phyloP scores from a whole-genome alignment of 1,140 invertebrate genomes.

The Hylaeus volcanicus region DNA sequence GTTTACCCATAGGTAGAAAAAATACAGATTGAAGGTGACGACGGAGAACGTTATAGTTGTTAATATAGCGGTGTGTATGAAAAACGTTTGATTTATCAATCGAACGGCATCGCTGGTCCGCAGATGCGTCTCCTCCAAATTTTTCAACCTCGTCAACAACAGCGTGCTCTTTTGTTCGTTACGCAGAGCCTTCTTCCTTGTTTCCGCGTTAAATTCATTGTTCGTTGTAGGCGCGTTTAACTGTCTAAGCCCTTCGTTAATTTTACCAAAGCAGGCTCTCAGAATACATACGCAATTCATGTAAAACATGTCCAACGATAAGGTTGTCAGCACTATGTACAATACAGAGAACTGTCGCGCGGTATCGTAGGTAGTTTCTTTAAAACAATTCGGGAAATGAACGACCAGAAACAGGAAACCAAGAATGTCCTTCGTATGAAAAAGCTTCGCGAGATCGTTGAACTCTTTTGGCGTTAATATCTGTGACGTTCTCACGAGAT shows the following conservation, averaged over 20 bases:
- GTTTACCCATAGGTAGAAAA: constrained; percentile 62
- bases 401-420: constrained; percentile 61
- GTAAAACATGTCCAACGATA: constrained; percentile 70
- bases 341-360: constrained; percentile 22
- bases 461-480: constrained; percentile 60
- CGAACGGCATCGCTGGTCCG: constrained; percentile 68
- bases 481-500: constrained; percentile 47
- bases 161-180: constrained; percentile 68
- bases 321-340: constrained; percentile 61
- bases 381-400: constrained; percentile 46
- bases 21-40: constrained; percentile 74
- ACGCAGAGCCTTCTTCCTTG: constrained; percentile 57
- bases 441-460: constrained; percentile 51
- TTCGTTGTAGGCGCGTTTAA: constrained; percentile 53
- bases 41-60: constrained; percentile 71
- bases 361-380: background rate
- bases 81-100: constrained; percentile 68
- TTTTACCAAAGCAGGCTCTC: constrained; percentile 65
- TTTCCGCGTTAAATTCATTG: constrained; percentile 44
- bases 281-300: constrained; percentile 69
- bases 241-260: constrained; percentile 62
- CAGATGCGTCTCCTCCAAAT: constrained; percentile 69
- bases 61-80: constrained; percentile 61
- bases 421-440: constrained; percentile 70
- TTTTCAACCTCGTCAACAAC: constrained; percentile 68